Evolutionary conservation across 2,888 invertebrate genomes (phyloP), one percentile per base, ranked within the genome.

Genomic region (Scaptomyza parva): DNA sequence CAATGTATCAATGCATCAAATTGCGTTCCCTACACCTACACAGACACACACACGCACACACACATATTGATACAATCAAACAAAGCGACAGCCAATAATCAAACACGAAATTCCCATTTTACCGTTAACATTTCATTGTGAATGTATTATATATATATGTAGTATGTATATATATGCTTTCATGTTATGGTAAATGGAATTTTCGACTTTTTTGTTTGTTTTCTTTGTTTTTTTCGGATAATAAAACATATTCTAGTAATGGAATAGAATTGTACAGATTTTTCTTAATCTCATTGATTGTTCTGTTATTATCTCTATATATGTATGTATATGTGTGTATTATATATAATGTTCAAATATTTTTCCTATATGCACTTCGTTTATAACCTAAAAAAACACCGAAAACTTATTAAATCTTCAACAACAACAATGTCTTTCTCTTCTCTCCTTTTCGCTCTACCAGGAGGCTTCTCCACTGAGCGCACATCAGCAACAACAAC

Each of bases 391-490:
- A n/a, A n/a, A 33, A 33, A 33, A n/a, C 2, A 33, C 8, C 12
- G 6, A 18, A 44, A 45, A 8, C 45, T 3, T 6, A 9, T 2
- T 48, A 1, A 1, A 20, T n/a, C 33, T n/a, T 3, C 0, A 22
- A 48, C 30, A 48, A 35, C 22, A 22, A 40, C 41, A 54, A 44
- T 45, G 51, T 39, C n/a, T 28, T 35, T 57, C 37, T 35, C 45
- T 48, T 40, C 28, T 55, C 59, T 41, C 67, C 37, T 12, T 50
- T 41, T 28, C 6, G 48, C 4, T 44, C 17, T 30, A 9, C 24
- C 41, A 90, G 91, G 91, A 91, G 82, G 85, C 90, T 83, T 91
- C 91, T 89, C 91, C 91, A 78, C 70, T 91, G 78, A 91, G 89
- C 81, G 78, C 79, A 78, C 91, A 88, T 80, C 91, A 89, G 70